These are phyloP conservation scores for Scylla paramamosain DNA, from an alignment of 1,140 invertebrate genomes.

Conservation along the genomic window DNA sequence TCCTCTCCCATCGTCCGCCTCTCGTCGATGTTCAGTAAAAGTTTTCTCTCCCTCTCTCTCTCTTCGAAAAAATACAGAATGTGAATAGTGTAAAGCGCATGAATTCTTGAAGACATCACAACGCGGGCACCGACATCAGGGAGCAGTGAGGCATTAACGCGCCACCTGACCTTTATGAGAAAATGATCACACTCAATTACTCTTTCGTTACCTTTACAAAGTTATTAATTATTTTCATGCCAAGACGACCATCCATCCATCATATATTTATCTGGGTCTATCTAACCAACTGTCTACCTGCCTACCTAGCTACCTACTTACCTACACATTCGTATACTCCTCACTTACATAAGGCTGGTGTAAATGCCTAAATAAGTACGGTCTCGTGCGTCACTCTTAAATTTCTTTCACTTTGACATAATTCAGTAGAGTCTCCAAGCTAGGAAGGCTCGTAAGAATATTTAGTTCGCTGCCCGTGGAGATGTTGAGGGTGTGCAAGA, in stretches of 20 bases:
- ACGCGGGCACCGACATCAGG: not conserved
- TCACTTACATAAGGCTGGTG: no score
- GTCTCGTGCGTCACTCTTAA: no score
- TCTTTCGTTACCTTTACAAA: conserved; percentile 4
- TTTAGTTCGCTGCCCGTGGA: no score
- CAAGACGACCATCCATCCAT: not conserved
- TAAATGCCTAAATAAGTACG: no score
- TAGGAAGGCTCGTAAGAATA: no score
- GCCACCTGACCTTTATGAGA: conserved; percentile 10
- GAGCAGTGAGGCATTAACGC: not conserved
- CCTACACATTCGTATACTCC: no score
- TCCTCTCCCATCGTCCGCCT: not conserved
- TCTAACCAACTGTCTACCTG: no score
- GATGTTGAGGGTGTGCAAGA: no score
- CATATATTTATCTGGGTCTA: not conserved
- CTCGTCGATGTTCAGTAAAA: not conserved
- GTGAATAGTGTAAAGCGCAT: not conserved
- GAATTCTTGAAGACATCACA: not conserved
- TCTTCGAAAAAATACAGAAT: not conserved
- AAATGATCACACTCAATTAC: not conserved
- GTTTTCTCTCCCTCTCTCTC: not conserved
- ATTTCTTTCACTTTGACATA: no score
- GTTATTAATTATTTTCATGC: not conserved
- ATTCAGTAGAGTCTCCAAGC: no score
- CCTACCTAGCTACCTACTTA: no score